A percentile compares a stretch with the other conserved stretches of the same genome.
phyloP scores from a whole-genome alignment of 1,140 invertebrate species.

The Drosophila micromelanica region DNA sequence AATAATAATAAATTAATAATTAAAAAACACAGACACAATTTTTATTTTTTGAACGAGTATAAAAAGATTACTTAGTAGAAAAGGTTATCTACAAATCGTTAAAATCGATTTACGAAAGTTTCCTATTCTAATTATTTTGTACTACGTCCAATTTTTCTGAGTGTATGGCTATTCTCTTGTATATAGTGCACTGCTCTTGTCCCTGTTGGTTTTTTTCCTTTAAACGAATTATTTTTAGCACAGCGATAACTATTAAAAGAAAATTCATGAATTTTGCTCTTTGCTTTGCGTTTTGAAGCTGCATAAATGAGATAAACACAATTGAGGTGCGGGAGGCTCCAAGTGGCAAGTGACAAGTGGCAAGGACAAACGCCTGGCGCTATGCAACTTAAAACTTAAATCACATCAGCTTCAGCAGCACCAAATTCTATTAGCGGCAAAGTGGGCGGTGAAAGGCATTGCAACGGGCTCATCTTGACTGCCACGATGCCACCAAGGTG shows the following conservation, averaged over 20 bases:
- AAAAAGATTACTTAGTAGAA: no score
- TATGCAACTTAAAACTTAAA: constrained; percentile 70
- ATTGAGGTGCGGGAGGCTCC: constrained; percentile 11
- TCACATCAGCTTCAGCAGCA: constrained; percentile 42
- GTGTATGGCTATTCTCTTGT: constrained; percentile 14
- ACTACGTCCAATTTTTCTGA: no score
- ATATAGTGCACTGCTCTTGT: constrained; percentile 23
- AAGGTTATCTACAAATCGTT: no score
- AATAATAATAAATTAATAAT: no score
- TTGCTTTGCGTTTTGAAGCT: constrained; percentile 46
- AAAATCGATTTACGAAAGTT: no score
- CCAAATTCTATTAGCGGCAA: constrained; percentile 45
- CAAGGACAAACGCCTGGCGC: constrained; percentile 47
- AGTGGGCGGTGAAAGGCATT: not conserved
- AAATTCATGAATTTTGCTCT: constrained; percentile 72
- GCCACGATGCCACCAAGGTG: constrained; percentile 47
- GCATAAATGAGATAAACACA: constrained; percentile 48
- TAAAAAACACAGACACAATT: no score
- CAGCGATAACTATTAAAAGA: constrained; percentile 71
- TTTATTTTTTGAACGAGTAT: no score
- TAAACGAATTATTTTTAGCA: constrained; percentile 76
- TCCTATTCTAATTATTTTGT: no score
- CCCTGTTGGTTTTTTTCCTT: constrained; percentile 57
- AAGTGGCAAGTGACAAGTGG: no score
- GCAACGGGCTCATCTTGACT: constrained; percentile 13